Conservation (phyloP, 2,113 vertebrate genomes). For the Girardinichthys multiradiatus region DNA sequence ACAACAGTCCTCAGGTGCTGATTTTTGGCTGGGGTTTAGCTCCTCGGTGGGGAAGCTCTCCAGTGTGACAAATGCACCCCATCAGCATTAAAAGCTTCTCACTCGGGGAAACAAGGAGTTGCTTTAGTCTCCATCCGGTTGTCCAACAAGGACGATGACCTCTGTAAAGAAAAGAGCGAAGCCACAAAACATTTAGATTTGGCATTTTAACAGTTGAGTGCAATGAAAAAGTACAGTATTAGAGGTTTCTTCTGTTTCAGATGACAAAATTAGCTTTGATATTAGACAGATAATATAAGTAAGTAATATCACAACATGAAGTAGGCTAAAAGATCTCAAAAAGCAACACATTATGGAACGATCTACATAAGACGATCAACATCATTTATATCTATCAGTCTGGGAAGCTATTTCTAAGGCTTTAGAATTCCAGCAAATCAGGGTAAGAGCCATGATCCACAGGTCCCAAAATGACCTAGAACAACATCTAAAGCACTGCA, state of each 20-base stretch:
- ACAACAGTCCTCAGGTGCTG: constrained; percentile 56
- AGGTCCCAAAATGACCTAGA: no score
- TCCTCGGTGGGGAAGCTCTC: constrained; percentile 29
- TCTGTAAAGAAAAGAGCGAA: constrained; percentile 60
- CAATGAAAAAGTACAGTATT: not conserved
- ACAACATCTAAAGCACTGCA: no score
- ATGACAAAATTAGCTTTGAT: not conserved
- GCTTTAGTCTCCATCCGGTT: constrained; percentile 23
- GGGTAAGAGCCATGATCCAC: no score
- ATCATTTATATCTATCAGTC: no score
- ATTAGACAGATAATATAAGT: not conserved
- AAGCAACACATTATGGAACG: no score
- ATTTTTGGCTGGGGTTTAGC: constrained; percentile 57
- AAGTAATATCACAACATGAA: not conserved
- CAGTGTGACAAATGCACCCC: constrained; percentile 48
- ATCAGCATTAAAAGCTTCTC: constrained; percentile 41
- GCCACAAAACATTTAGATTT: constrained; percentile 53
- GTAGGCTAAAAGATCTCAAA: no score
- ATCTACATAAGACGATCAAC: no score
- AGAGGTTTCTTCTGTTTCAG: not conserved
- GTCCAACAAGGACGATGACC: constrained; percentile 2
- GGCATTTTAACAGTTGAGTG: not conserved
- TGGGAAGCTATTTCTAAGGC: no score
- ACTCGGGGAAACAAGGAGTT: constrained; percentile 29
- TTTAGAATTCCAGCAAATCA: no score